Conservation (phyloP, 2,113 vertebrate species). For the Plotosus lineatus region DNA sequence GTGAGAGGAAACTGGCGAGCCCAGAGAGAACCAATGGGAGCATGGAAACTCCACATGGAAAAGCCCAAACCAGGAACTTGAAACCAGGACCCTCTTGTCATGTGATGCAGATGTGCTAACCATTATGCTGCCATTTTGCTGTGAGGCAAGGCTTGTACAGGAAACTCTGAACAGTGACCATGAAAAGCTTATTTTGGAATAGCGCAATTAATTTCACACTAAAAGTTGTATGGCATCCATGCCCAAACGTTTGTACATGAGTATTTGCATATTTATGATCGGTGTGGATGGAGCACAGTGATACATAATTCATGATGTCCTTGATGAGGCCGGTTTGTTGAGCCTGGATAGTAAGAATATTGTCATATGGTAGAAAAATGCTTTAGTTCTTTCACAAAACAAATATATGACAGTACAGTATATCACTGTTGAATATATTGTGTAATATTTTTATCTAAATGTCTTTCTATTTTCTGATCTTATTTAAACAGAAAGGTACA, state of each 20-base stretch:
- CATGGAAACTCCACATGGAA: too few relatives aligned
- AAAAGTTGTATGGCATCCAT: background rate
- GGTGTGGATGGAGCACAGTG: background rate
- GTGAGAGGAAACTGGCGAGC: too few relatives aligned
- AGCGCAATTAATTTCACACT: slow-evolving; percentile 2
- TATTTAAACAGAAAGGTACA: too few relatives aligned
- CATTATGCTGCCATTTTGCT: too few relatives aligned
- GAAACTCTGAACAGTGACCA: background rate
- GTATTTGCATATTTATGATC: slow-evolving; percentile 16
- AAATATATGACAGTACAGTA: background rate
- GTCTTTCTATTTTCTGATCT: too few relatives aligned
- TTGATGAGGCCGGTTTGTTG: background rate
- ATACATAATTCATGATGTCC: slow-evolving; percentile 20
- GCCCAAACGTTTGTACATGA: background rate
- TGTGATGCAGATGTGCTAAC: too few relatives aligned
- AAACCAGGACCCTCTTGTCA: too few relatives aligned
- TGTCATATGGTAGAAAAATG: background rate
- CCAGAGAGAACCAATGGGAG: too few relatives aligned
- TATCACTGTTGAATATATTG: background rate
- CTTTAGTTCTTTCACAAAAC: background rate
- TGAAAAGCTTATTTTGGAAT: background rate
- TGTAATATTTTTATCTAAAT: too few relatives aligned
- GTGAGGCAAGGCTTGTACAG: background rate
- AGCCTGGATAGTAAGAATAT: background rate
- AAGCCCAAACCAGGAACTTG: too few relatives aligned